A percentile compares a stretch with the other conserved stretches of the same genome.
Conservation (phyloP, 2,888 invertebrate species). For the Aromia moschata region DNA sequence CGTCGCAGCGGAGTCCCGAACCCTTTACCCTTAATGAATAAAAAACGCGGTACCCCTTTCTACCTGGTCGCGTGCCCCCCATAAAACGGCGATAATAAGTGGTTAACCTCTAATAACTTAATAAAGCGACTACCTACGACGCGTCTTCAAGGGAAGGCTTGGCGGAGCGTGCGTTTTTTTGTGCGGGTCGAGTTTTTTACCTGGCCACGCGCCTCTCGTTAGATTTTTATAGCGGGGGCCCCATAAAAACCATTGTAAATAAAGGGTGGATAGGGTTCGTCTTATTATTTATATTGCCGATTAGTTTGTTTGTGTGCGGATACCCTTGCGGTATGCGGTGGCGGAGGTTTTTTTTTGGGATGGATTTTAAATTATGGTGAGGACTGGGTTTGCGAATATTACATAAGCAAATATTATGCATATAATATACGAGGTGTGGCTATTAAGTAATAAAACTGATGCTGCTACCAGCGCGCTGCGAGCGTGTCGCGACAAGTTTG, state of each 20-base stretch:
- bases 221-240: conserved; percentile 49
- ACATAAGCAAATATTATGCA: too few species aligned
- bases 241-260: conserved; percentile 54
- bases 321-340: conserved; percentile 17
- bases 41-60: too few species aligned
- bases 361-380: conserved; percentile 2
- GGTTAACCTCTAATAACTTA: conserved; percentile 63
- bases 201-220: conserved; percentile 50
- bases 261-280: conserved; percentile 50
- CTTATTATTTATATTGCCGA: conserved; percentile 36
- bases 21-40: conserved; percentile 29
- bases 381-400: background rate
- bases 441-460: too few species aligned
- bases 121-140: conserved; percentile 53
- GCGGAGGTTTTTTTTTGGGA: conserved; percentile 4
- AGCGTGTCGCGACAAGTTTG: too few species aligned
- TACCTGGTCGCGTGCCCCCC: conserved; percentile 62
- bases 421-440: too few species aligned
- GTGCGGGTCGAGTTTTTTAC: conserved; percentile 49
- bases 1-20: conserved; percentile 31
- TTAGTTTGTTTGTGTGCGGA: conserved; percentile 28
- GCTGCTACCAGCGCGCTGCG: too few species aligned
- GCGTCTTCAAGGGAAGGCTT: conserved; percentile 47
- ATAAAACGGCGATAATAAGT: conserved; percentile 60
- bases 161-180: conserved; percentile 47